Base-by-base conservation (phyloP, 1,140 invertebrate species). In the Ceratina japonica region DNA sequence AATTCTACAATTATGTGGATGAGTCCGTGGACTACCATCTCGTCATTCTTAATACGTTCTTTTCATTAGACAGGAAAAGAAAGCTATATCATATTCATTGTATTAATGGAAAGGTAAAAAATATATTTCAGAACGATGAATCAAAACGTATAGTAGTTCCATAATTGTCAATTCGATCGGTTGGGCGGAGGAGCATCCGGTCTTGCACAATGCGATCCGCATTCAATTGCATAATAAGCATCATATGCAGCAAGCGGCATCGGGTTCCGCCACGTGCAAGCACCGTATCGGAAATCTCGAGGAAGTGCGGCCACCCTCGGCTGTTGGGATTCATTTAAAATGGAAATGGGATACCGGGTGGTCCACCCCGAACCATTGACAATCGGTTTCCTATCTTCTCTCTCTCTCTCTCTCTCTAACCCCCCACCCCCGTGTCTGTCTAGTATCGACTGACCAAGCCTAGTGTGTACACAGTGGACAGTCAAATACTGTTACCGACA, bases 271-370 rank as follows among this genome's bases (percentile, higher is more conserved):
- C 70, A 79, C 31, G 61, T 22, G 63, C 72, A 52, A 68, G 72
- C 64, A 66, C 7, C 54, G 63, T 72, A 80, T 84, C 84, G 81
- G 80, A 81, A 86, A 87, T 86, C 86, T 88, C 80, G 77, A 84
- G 79, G 65, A 81, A 86, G 79, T 64, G 69, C 56, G 77, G 78
- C 51, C 59, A 18, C 24, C 70, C 44, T 31, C 78, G 61, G 66
- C 66, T 59, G 82, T 83, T 81, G 79, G 80, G 58, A 86, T 82
- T 87, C 84, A 86, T 86, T 87, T 83, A 73, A 64, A 81, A 85
- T 88, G 87, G 87, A 87, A 87, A 88, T 87, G 72, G 82, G 81
- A 86, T 83, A 82, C 77, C 44, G 44, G 18, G 62, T 65, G 71
- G 37, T 59, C 62, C 71, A 61, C 12, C n/a, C 31, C 13, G 5